Conservation (phyloP, 1,140 invertebrate species). For the Pseudomyrmex concolor region DNA sequence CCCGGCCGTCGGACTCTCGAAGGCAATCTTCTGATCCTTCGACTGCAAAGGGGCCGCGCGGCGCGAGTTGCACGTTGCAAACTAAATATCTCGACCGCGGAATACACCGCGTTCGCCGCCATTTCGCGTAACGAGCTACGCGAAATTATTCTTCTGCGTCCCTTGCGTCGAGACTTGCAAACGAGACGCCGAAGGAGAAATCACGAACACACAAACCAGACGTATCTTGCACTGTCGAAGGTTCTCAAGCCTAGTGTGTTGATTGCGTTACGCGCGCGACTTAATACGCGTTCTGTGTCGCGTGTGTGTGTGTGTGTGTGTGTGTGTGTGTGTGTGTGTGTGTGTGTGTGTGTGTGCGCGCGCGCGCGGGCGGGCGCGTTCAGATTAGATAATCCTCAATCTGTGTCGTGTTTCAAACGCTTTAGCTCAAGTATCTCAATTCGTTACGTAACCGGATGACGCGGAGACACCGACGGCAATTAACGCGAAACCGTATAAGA, state of each 20-base stretch:
- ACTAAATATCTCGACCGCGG: conserved; percentile 13
- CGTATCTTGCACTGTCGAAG: not conserved
- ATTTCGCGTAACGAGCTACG: conserved; percentile 36
- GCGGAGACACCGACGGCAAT: not conserved
- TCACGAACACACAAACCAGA: not conserved
- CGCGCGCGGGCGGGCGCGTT: no score
- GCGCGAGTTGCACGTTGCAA: conserved; percentile 9
- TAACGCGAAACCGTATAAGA: not conserved
- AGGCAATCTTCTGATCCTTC: conserved; percentile 46
- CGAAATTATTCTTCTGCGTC: conserved; percentile 33
- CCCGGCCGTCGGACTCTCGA: not conserved
- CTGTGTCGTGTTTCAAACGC: conserved; percentile 1
- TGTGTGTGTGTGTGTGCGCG: no score
- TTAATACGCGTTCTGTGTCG: not conserved
- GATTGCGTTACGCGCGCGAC: not conserved
- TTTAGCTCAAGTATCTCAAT: not conserved
- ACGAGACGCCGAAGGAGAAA: not conserved
- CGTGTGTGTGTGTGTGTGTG: no score
- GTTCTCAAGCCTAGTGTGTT: not conserved
- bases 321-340: no score
- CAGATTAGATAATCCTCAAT: conserved; percentile 15
- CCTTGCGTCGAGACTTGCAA: not conserved
- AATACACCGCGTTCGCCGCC: not conserved
- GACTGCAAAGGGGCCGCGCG: conserved; percentile 11
- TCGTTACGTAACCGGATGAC: conserved; percentile 5